Percentiles rank a stretch among this genome's conserved stretches.
Conservation (phyloP, 2,113 vertebrate species). For the Gasterosteus nipponicus region DNA sequence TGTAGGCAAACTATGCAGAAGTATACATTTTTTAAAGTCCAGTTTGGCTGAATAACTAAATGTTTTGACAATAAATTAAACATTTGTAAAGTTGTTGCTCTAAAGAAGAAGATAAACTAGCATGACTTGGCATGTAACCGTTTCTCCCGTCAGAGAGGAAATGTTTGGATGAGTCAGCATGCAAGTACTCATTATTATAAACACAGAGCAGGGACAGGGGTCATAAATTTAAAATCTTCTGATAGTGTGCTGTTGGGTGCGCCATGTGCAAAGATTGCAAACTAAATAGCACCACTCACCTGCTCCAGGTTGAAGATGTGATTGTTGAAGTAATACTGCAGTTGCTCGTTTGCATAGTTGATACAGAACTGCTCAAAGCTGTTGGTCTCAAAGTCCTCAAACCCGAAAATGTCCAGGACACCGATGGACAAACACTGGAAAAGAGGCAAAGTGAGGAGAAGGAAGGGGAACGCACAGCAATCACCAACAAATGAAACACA, state of each 20-base stretch:
- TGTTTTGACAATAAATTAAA: neutral
- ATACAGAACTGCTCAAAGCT: constrained; percentile 99
- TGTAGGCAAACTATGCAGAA: neutral
- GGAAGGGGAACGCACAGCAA: neutral
- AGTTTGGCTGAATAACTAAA: neutral
- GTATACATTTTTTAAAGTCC: neutral
- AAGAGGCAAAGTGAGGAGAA: constrained; percentile 5
- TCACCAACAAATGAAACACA: neutral
- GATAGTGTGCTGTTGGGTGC: neutral
- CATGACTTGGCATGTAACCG: neutral
- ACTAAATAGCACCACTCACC: constrained; percentile 76
- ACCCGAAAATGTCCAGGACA: constrained; percentile 97
- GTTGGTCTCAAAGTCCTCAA: constrained; percentile 96
- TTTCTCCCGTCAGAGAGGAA: constrained; percentile 6
- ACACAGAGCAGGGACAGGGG: constrained; percentile 2
- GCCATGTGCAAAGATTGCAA: neutral
- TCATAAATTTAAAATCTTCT: neutral
- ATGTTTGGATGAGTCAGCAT: constrained; percentile 42
- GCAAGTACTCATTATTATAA: constrained; percentile 10
- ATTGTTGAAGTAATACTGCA: constrained; percentile 99
- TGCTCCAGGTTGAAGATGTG: constrained; percentile 98
- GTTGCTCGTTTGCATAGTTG: constrained; percentile 98
- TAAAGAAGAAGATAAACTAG: constrained; percentile 3
- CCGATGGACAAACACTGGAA: constrained; percentile 94
- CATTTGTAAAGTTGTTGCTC: neutral